Evolutionary conservation across 2,113 vertebrate genomes (phyloP).

Genomic region (Nipponia nippon): DNA sequence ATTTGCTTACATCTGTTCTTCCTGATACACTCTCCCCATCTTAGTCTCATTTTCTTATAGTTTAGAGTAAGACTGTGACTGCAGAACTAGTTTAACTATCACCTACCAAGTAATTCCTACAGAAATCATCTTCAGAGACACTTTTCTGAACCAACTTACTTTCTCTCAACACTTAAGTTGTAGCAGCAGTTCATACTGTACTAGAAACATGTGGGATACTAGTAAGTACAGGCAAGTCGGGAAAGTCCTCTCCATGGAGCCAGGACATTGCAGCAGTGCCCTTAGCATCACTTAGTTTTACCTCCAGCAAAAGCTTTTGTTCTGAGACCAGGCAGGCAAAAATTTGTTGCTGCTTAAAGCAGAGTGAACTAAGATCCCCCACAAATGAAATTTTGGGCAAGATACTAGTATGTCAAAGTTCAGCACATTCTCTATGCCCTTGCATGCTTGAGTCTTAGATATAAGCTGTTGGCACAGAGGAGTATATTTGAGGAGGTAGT

Average conservation of each 20-base stretch:
- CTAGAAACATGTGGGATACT: neutral
- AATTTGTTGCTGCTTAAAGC: neutral
- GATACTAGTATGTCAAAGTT: neutral
- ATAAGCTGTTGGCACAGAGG: neutral
- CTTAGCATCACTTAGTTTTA: neutral
- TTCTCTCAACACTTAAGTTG: neutral
- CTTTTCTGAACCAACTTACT: neutral
- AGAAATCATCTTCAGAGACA: neutral
- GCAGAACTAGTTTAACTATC: neutral
- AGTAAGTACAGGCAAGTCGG: neutral
- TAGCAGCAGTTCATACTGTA: neutral
- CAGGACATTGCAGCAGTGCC: neutral
- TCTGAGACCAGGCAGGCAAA: neutral
- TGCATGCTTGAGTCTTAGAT: neutral
- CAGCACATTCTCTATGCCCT: neutral
- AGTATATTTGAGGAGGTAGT: neutral
- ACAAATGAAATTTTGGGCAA: neutral
- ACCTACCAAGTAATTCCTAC: neutral
- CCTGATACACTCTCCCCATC: neutral
- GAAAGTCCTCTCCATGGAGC: neutral
- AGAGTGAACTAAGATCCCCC: neutral
- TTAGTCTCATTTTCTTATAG: neutral
- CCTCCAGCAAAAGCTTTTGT: neutral
- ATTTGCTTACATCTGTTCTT: neutral
- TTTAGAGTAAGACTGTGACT: neutral